phyloP scores from a whole-genome alignment of 2,113 vertebrate species.

The Columba livia region DNA sequence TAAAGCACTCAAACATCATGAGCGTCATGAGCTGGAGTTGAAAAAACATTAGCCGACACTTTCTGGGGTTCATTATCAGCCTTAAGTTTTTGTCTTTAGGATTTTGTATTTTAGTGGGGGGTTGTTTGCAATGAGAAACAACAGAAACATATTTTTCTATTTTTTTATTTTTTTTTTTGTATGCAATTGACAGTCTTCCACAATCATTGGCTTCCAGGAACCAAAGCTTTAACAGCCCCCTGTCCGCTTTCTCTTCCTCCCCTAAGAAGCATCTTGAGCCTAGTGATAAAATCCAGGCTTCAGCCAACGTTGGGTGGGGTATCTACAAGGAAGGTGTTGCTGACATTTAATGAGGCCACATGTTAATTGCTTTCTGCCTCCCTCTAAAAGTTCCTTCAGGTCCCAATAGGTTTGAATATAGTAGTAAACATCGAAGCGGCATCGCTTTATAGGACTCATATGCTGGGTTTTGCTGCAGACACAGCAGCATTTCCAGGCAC shows the following conservation, averaged over 20 bases:
- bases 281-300: constrained; percentile 15
- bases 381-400: background rate
- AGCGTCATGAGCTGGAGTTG: background rate
- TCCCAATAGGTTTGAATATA: background rate
- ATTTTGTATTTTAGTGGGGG: background rate
- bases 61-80: background rate
- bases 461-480: background rate
- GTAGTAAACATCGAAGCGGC: background rate
- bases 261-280: background rate
- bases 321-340: background rate
- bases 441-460: background rate
- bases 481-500: background rate
- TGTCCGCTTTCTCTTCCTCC: background rate
- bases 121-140: background rate
- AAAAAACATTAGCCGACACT: background rate
- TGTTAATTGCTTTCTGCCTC: background rate
- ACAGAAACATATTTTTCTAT: background rate
- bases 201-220: background rate
- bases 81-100: background rate
- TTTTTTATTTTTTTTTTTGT: background rate
- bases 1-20: constrained; percentile 12
- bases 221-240: accelerated
- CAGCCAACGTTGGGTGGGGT: background rate
- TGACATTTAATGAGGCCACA: background rate
- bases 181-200: background rate